These are phyloP conservation scores for Frankliniella fusca DNA, from an alignment of 2,888 invertebrate genomes.

Conservation along the genomic window DNA sequence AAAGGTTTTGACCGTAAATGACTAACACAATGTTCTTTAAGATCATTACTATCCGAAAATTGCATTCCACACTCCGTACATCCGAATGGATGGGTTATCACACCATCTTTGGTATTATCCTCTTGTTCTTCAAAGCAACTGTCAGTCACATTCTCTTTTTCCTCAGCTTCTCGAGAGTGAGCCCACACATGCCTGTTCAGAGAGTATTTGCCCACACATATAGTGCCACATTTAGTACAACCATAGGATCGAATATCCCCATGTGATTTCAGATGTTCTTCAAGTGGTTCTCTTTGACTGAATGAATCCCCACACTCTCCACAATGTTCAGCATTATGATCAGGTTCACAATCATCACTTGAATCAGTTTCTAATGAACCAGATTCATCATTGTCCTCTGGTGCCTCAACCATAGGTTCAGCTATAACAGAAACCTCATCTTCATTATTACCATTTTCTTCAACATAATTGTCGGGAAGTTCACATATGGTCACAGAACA, in stretches of 20 bases:
- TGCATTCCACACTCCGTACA: constrained; percentile 14
- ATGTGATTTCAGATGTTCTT: neutral
- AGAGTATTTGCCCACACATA: neutral
- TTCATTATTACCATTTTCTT: neutral
- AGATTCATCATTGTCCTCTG: neutral
- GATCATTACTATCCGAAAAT: constrained; percentile 9
- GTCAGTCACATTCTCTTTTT: neutral
- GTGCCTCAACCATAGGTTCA: neutral
- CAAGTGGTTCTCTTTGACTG: neutral
- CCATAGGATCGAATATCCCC: neutral
- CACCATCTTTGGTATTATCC: neutral
- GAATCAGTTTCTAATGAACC: neutral
- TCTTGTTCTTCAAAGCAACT: constrained; percentile 5
- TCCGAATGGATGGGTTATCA: neutral
- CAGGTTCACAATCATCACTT: neutral
- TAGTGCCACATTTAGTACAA: constrained; percentile 8
- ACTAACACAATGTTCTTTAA: constrained; percentile 20
- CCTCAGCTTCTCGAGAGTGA: neutral
- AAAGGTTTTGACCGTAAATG: neutral
- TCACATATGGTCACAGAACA: neutral
- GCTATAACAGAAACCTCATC: neutral
- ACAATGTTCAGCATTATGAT: neutral
- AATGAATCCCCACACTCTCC: constrained; percentile 8
- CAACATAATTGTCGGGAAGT: neutral
- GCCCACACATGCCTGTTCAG: constrained; percentile 9